phyloP scores from a whole-genome alignment of 2,888 invertebrate genomes.

The Helleia helle region DNA sequence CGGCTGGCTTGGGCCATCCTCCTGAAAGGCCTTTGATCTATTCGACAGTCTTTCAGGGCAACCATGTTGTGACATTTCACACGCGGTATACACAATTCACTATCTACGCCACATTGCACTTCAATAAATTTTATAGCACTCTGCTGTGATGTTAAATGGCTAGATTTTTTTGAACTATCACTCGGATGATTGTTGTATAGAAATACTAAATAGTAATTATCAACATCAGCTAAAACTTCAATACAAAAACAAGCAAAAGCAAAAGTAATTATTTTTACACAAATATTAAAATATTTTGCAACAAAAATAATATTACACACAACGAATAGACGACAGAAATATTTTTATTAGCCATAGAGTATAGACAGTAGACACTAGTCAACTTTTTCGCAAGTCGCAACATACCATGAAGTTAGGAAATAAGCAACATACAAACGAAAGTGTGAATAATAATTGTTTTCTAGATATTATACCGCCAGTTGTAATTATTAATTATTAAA shows the following conservation, averaged over 20 bases:
- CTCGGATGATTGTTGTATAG: conserved; percentile 38
- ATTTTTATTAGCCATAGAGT: conserved; percentile 25
- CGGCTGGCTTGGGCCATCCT: conserved; percentile 59
- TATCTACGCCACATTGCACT: conserved; percentile 64
- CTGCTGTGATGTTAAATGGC: conserved; percentile 37
- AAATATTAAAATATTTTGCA: conserved; percentile 43
- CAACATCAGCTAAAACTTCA: conserved; percentile 31
- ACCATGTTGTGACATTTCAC: conserved; percentile 75
- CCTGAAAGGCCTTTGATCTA: conserved; percentile 63
- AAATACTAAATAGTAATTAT: conserved; percentile 31
- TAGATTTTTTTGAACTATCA: conserved; percentile 45
- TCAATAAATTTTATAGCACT: conserved; percentile 42
- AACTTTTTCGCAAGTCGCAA: no score
- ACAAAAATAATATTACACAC: conserved; percentile 50
- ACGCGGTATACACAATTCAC: conserved; percentile 41
- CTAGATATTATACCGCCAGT: no score
- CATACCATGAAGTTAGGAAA: no score
- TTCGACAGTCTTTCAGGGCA: conserved; percentile 72
- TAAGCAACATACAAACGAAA: no score
- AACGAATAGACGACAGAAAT: conserved; percentile 29
- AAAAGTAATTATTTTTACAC: conserved; percentile 43
- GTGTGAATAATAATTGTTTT: no score
- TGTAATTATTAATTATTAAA: no score
- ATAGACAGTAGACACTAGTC: no score
- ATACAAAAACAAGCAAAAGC: conserved; percentile 32